phyloP scores from a whole-genome alignment of 2,888 invertebrate species.

The Pterostichus niger region DNA sequence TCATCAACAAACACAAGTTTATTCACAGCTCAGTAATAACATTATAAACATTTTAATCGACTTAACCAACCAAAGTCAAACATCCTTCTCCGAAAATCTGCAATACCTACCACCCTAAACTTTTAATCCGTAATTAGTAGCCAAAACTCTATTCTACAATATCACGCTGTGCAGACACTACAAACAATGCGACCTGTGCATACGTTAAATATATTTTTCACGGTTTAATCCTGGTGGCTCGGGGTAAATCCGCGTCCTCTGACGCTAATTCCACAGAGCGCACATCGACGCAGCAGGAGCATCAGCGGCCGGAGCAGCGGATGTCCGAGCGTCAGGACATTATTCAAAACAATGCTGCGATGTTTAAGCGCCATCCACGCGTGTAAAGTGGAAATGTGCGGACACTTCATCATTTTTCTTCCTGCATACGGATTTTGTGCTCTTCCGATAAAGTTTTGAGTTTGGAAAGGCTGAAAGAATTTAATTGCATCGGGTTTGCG shows the following conservation, averaged over 20 bases:
- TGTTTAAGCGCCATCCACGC: background rate
- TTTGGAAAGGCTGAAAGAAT: background rate
- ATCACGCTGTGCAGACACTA: background rate
- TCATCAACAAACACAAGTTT: no score
- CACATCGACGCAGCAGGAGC: background rate
- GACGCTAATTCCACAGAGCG: background rate
- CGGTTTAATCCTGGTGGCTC: background rate
- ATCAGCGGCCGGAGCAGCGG: background rate
- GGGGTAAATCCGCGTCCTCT: background rate
- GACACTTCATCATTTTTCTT: conserved; percentile 7
- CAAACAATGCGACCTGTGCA: background rate
- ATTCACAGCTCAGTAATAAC: background rate
- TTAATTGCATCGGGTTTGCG: no score
- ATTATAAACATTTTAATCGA: background rate
- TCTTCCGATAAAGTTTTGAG: background rate
- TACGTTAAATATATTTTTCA: background rate
- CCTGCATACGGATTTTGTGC: background rate
- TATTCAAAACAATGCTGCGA: conserved; percentile 1
- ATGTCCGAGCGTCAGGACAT: conserved; percentile 1
- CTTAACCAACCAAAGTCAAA: background rate
- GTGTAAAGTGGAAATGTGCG: background rate
- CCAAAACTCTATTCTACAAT: background rate
- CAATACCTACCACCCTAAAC: background rate
- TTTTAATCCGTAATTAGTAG: conserved; percentile 4
- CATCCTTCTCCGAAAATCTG: background rate